phyloP scores from a whole-genome alignment of 2,888 invertebrate species.

The Cheilosia pagana region DNA sequence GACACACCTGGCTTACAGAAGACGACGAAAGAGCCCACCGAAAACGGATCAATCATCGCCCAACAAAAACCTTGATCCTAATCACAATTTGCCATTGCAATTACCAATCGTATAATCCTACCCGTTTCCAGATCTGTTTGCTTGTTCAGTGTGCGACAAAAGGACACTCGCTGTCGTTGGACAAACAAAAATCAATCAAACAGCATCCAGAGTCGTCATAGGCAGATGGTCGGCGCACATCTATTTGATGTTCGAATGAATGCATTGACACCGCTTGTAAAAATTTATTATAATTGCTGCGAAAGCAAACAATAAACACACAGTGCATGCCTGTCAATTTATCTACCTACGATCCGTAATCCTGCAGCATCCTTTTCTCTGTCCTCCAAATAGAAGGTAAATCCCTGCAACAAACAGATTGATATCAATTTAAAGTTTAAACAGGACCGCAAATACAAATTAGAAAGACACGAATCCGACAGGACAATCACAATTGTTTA shows the following conservation, averaged over 20 bases:
- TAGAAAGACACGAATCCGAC: conserved; percentile 66
- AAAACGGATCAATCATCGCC: conserved; percentile 62
- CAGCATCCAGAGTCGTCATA: conserved; percentile 10
- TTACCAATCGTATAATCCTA: conserved; percentile 48
- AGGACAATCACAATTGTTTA: conserved; percentile 70
- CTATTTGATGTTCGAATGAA: conserved; percentile 29
- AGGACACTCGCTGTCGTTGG: conserved; percentile 49
- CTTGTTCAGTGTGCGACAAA: conserved; percentile 42
- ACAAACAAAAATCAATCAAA: conserved; percentile 63
- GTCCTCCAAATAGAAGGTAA: conserved; percentile 26
- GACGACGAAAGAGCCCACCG: not conserved
- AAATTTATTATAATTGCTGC: conserved; percentile 58
- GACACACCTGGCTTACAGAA: conserved; percentile 51
- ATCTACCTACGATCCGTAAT: conserved; percentile 31
- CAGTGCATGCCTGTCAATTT: conserved; percentile 4
- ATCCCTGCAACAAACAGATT: conserved; percentile 72
- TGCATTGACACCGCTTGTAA: conserved; percentile 49
- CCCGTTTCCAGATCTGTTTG: conserved; percentile 47
- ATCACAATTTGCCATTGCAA: conserved; percentile 71
- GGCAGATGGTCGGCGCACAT: conserved; percentile 28
- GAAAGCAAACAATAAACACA: conserved; percentile 43
- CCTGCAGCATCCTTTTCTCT: conserved; percentile 47
- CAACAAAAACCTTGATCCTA: conserved; percentile 63
- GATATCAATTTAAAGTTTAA: conserved; percentile 73
- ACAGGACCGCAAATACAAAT: conserved; percentile 73